phyloP scores from a whole-genome alignment of 2,113 vertebrate genomes.

The Phyllostomus discolor region DNA sequence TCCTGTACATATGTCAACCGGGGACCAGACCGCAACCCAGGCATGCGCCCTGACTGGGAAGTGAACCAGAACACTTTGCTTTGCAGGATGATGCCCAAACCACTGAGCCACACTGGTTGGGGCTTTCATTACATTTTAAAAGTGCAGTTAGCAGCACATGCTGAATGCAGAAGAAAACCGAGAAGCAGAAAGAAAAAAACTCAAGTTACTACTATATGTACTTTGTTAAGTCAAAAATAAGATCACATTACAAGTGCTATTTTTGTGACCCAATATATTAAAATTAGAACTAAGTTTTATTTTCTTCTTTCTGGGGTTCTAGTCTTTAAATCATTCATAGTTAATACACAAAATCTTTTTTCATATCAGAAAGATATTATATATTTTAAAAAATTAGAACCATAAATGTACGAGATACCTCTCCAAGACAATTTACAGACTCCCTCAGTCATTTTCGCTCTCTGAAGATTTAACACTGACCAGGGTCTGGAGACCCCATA shows the following conservation, averaged over 20 bases:
- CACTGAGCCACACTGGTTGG: no score
- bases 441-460: neutral
- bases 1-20: neutral
- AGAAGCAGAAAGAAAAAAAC: constrained; percentile 31
- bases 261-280: neutral
- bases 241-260: neutral
- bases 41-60: neutral
- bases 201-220: neutral
- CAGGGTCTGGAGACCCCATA: constrained; percentile 17
- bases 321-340: constrained; percentile 11
- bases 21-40: neutral
- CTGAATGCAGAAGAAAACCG: neutral
- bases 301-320: constrained; percentile 19
- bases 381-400: neutral
- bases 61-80: neutral
- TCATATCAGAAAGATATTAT: neutral
- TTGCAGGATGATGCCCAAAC: no score
- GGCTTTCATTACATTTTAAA: neutral
- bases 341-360: neutral
- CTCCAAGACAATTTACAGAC: constrained; percentile 2
- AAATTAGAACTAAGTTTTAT: neutral
- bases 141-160: neutral
- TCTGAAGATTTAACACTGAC: constrained; percentile 25
- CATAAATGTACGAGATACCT: neutral
- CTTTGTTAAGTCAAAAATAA: neutral